These are phyloP conservation scores for Pseudomyrmex cubaensis DNA, from an alignment of 1,140 invertebrate genomes.

Conservation along the genomic window DNA sequence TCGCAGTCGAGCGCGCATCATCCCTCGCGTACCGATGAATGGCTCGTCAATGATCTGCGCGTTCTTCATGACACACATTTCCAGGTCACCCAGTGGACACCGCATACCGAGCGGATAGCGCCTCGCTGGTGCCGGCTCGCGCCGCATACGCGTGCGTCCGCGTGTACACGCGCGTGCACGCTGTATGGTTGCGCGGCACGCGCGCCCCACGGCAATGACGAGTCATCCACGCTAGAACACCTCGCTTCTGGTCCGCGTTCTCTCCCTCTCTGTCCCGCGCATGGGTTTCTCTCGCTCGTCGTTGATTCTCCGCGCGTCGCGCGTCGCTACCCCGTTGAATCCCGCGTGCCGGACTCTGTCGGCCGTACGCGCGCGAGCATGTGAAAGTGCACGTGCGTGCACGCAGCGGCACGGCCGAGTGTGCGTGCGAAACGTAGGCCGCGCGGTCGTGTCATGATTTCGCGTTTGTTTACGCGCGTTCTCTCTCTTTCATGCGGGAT, in stretches of 20 bases:
- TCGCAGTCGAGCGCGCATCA: conserved; percentile 28
- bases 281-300: conserved; percentile 63
- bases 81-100: conserved; percentile 63
- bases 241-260: conserved; percentile 74
- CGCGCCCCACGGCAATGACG: conserved; percentile 85
- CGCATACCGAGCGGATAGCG: conserved; percentile 56
- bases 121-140: conserved; percentile 65
- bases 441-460: conserved; percentile 82
- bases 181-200: conserved; percentile 80
- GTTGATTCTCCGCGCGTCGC: conserved; percentile 55
- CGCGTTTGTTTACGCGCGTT: conserved; percentile 83
- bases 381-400: conserved; percentile 67
- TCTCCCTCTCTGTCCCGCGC: conserved; percentile 48
- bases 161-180: conserved; percentile 48
- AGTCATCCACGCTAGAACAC: conserved; percentile 85
- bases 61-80: conserved; percentile 59
- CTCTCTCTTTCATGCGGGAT: conserved; percentile 53
- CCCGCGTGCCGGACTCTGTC: conserved; percentile 54
- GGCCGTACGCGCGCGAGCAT: conserved; percentile 50
- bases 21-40: conserved; percentile 31
- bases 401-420: conserved; percentile 56
- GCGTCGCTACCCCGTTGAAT: conserved; percentile 52
- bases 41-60: conserved; percentile 55
- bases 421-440: conserved; percentile 71
- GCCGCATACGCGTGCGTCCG: conserved; percentile 62